A percentile compares a stretch with the other conserved stretches of the same genome.
phyloP scores from a whole-genome alignment of 2,797 vertebrate species.

The Aplochiton taeniatus region DNA sequence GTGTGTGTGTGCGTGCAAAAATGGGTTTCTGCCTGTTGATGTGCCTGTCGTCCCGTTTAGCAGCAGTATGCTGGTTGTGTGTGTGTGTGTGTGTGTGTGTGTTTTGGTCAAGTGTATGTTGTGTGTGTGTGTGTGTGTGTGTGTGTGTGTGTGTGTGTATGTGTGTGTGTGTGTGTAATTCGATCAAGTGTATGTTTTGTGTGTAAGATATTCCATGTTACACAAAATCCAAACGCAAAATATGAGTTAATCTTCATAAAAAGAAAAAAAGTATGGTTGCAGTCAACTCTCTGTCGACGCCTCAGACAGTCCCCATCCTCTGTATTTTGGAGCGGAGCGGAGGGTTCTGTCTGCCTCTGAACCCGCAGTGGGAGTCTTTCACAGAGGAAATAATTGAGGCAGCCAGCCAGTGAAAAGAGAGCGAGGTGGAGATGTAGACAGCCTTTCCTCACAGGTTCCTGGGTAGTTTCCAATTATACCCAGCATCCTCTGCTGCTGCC shows the following conservation, averaged over 20 bases:
- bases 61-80: background rate
- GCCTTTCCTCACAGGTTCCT: slow-evolving; percentile 59
- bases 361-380: slow-evolving; percentile 37
- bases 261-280: too few species aligned
- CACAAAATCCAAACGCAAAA: too few species aligned
- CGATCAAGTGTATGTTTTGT: too few species aligned
- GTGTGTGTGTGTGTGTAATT: background rate
- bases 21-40: background rate
- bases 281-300: too few species aligned
- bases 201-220: too few species aligned
- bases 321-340: slow-evolving; percentile 38
- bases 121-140: slow-evolving; percentile 21
- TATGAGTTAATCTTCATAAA: too few species aligned
- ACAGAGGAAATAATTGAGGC: slow-evolving; percentile 67
- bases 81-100: background rate
- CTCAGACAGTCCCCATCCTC: background rate
- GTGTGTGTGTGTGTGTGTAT: slow-evolving; percentile 7
- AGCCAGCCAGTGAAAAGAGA: slow-evolving; percentile 48
- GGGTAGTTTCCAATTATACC: slow-evolving; percentile 71
- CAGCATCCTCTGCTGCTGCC: slow-evolving; percentile 57
- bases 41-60: background rate
- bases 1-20: background rate
- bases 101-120: too few species aligned
- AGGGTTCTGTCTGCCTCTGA: slow-evolving; percentile 45
- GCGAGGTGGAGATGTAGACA: slow-evolving; percentile 33